phyloP scores from a whole-genome alignment of 37 sponge, comb jelly and placozoan species.

The Hormiphora californensis region DNA sequence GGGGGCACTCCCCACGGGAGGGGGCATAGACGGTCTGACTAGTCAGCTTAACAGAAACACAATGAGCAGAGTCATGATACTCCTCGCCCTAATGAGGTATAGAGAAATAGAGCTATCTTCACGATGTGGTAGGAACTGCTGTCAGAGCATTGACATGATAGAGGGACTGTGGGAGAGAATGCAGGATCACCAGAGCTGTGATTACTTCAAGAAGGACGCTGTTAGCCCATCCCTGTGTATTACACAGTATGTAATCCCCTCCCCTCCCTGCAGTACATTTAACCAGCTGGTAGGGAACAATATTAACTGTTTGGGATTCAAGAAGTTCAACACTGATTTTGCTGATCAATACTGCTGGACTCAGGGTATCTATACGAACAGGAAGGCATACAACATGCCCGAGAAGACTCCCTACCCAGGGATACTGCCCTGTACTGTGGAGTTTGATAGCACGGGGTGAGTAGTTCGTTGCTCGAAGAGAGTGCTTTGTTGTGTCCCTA shows the following conservation, averaged over 20 bases:
- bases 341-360: slow-evolving; percentile 51
- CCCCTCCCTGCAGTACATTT: background rate
- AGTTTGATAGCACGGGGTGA: background rate
- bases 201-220: too few species aligned
- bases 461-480: background rate
- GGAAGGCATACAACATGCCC: background rate
- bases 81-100: slow-evolving; percentile 7
- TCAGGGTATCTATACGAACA: slow-evolving; percentile 34
- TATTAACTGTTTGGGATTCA: slow-evolving; percentile 39
- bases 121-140: too few species aligned
- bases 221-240: too few species aligned
- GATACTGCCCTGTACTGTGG: background rate
- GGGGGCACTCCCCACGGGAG: slow-evolving; percentile 6
- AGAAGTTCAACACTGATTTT: slow-evolving; percentile 19
- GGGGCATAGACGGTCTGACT: slow-evolving; percentile 11
- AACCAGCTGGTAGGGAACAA: slow-evolving; percentile 48
- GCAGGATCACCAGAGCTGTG: too few species aligned
- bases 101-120: too few species aligned
- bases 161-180: too few species aligned
- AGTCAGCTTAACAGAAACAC: slow-evolving; percentile 42
- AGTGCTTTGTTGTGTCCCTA: background rate
- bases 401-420: slow-evolving; percentile 3
- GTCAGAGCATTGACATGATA: too few species aligned
- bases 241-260: too few species aligned
- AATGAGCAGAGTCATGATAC: slow-evolving; percentile 29